Evolutionary conservation across 2,797 vertebrate species (phyloP).

Genomic region (Antennarius maculatus): DNA sequence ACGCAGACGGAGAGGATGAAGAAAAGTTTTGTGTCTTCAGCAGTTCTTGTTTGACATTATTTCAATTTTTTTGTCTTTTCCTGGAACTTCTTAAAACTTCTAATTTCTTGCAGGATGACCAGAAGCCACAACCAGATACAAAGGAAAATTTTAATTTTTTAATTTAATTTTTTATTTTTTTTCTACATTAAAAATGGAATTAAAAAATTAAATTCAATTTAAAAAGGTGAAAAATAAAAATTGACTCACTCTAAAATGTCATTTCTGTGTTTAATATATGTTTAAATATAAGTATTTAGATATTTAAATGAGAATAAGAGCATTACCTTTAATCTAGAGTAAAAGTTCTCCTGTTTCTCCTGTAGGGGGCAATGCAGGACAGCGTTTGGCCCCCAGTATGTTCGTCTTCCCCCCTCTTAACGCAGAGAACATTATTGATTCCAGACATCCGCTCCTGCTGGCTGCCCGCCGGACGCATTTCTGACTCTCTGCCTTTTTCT

Average conservation of each 20-base stretch:
- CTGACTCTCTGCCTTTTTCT: slow-evolving; percentile 50
- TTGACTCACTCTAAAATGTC: too few relatives aligned
- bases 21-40: neutral
- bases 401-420: neutral
- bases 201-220: too few relatives aligned
- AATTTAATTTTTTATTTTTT: too few relatives aligned
- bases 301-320: neutral
- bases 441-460: slow-evolving; percentile 34
- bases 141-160: too few relatives aligned
- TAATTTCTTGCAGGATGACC: neutral
- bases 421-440: slow-evolving; percentile 31
- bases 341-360: slow-evolving; percentile 11
- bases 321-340: neutral
- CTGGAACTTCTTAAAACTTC: too few relatives aligned
- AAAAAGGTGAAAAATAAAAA: too few relatives aligned
- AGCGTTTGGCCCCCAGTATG: neutral
- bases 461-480: slow-evolving; percentile 54
- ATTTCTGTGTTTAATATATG: neutral
- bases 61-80: too few relatives aligned
- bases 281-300: neutral
- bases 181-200: too few relatives aligned
- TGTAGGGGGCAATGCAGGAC: slow-evolving; percentile 63
- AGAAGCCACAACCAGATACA: neutral
- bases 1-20: too few relatives aligned
- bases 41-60: neutral